Base-by-base conservation (phyloP, 1,140 invertebrate genomes). In the Homarus americanus region DNA sequence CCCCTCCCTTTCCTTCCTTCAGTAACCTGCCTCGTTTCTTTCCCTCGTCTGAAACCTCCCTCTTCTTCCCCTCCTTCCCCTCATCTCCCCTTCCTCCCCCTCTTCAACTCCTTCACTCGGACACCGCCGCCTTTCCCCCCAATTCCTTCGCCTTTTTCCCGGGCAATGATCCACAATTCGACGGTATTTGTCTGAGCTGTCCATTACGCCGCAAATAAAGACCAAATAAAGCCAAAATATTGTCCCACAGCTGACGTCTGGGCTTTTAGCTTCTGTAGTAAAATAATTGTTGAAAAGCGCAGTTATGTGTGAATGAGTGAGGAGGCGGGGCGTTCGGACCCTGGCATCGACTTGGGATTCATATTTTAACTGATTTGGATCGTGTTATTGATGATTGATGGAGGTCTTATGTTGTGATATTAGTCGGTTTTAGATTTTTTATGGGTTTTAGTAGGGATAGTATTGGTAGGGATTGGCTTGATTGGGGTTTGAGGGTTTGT, bases 231-330 rank as follows among this genome's bases (percentile, higher is more conserved):
- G 87, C 87, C 87, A 89, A 89, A 89, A 89, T 90, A 89, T 89
- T 89, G 87, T 89, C 87, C 87, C 78, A 73, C 87, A 49, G 32
- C 63, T 89, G 87, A 89, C 87, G 87, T 82, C 69, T 75, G 87
- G 87, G 87, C 87, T 89, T 89, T 89, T 89, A 89, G 78, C 78
- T 12, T 66, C 58, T 32, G 63, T 82, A 89, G 79, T 89, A 89
- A 89, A 89, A 89, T 89, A 89, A 89, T 89, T 89, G 87, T 89
- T 89, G 78, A 89, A 89, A 89, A 82, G 87, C 87, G n/a, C 87
- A 82, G 87, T 89, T 89, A 82, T 89, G 87, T 89, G 87, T 89
- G 87, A 89, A 89, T 89, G 87, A 89, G 79, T 82, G 78, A 89
- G 79, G 87, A 89, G 87, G 87, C 41, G 66, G 40, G 0, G 66